A percentile compares a stretch with the other conserved stretches of the same genome.
phyloP scores from a whole-genome alignment of 2,888 invertebrate genomes.

The Leptopilina myrica region DNA sequence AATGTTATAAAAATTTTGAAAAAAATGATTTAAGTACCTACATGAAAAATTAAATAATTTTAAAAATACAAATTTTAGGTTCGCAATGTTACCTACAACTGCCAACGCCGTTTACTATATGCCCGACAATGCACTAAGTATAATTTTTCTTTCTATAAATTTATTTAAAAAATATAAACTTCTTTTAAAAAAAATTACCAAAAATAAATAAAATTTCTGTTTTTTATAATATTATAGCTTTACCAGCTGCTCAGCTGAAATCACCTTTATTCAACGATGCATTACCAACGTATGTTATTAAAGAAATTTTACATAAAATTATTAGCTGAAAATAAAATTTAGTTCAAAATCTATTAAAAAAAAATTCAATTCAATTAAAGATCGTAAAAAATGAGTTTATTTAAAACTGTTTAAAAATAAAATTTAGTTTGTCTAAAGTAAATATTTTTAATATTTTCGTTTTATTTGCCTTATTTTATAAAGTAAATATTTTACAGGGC shows the following conservation, averaged over 20 bases:
- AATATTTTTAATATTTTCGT: background rate
- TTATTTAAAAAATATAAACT: background rate
- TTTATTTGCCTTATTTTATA: background rate
- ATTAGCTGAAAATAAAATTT: background rate
- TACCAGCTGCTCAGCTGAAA: conserved; percentile 44
- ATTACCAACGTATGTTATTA: conserved; percentile 45
- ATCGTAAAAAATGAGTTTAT: background rate
- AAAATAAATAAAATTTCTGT: background rate
- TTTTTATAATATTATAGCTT: conserved; percentile 35
- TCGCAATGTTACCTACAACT: conserved; percentile 40
- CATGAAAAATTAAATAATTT: background rate
- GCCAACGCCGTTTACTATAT: conserved; percentile 47
- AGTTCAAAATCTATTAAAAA: background rate
- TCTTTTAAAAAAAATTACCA: background rate
- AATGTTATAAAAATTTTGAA: background rate
- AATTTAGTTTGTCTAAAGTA: background rate
- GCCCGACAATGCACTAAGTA: conserved; percentile 47
- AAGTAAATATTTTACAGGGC: conserved; percentile 43
- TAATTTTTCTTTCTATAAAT: background rate
- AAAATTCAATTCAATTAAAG: too few species aligned
- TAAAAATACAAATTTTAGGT: conserved; percentile 33
- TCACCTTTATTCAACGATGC: conserved; percentile 43
- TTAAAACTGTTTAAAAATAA: background rate
- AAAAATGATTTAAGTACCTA: background rate
- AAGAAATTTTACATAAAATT: background rate